These are phyloP conservation scores for Drosophila trapezifrons DNA, from an alignment of 1,140 invertebrate species.

Conservation along the genomic window DNA sequence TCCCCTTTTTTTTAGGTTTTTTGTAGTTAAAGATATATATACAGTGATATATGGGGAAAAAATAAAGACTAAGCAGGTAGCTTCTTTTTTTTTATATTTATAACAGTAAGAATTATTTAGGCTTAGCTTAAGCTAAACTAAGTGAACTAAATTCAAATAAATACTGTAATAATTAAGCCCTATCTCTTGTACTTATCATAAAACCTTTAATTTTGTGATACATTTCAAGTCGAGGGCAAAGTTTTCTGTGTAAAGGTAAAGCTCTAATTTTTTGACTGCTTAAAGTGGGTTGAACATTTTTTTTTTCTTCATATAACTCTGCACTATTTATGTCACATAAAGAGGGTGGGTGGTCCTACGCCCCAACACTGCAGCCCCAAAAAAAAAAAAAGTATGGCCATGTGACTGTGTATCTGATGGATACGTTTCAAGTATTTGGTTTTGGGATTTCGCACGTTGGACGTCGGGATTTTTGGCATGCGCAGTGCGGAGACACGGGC, in stretches of 20 bases:
- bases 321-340: slow-evolving; percentile 16
- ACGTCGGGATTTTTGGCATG: slow-evolving; percentile 62
- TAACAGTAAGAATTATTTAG: too few species aligned
- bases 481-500: slow-evolving; percentile 53
- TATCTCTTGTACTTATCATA: too few species aligned
- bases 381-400: slow-evolving; percentile 33
- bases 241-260: background rate
- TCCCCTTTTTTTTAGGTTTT: background rate
- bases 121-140: too few species aligned
- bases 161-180: too few species aligned
- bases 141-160: too few species aligned
- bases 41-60: too few species aligned
- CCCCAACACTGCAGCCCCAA: background rate
- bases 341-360: slow-evolving; percentile 24
- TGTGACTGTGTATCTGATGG: slow-evolving; percentile 54
- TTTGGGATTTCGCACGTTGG: slow-evolving; percentile 2
- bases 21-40: too few species aligned
- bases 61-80: too few species aligned
- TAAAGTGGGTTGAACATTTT: background rate
- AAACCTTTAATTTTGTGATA: too few species aligned
- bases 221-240: too few species aligned
- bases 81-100: too few species aligned
- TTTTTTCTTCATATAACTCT: background rate
- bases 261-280: background rate
- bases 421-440: slow-evolving; percentile 11